A percentile compares a stretch with the other conserved stretches of the same genome.
Conservation (phyloP, 2,797 vertebrate genomes). For the Eleutherodactylus coqui region DNA sequence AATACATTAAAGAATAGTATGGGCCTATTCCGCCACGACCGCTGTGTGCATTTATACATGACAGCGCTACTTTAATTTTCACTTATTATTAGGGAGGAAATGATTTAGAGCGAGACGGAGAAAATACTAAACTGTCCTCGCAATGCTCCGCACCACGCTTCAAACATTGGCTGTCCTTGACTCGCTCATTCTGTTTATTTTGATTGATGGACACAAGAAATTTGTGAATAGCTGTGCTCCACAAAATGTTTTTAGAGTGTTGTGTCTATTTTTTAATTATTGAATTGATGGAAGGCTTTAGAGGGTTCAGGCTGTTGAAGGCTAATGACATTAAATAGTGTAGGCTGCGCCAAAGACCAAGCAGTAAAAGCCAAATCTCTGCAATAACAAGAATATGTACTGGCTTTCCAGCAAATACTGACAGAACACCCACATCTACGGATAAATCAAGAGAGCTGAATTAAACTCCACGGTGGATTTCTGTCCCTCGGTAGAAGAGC, state of each 20-base stretch:
- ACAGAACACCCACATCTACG: constrained; percentile 9
- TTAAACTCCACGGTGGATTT: background rate
- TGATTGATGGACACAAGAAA: constrained; percentile 28
- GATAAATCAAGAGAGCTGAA: background rate
- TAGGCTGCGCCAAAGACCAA: constrained; percentile 32
- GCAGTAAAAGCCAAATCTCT: constrained; percentile 8
- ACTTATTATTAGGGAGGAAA: background rate
- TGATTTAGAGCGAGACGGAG: background rate
- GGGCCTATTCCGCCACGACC: background rate
- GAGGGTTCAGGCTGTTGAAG: constrained; percentile 27
- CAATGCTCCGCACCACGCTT: background rate
- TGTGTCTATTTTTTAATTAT: constrained; percentile 34
- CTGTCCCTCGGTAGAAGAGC: background rate
- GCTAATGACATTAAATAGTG: constrained; percentile 40
- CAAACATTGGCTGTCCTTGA: constrained; percentile 14
- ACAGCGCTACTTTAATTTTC: background rate
- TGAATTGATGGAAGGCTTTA: constrained; percentile 34
- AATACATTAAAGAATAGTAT: background rate
- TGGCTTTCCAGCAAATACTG: constrained; percentile 19
- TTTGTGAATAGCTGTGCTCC: constrained; percentile 13
- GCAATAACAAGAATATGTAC: constrained; percentile 31
- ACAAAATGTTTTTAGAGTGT: constrained; percentile 20
- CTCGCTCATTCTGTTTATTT: constrained; percentile 21
- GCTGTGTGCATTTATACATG: background rate
- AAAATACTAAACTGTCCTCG: background rate